Conservation (phyloP, 1,140 invertebrate genomes). For the Chrysopa pallens region DNA sequence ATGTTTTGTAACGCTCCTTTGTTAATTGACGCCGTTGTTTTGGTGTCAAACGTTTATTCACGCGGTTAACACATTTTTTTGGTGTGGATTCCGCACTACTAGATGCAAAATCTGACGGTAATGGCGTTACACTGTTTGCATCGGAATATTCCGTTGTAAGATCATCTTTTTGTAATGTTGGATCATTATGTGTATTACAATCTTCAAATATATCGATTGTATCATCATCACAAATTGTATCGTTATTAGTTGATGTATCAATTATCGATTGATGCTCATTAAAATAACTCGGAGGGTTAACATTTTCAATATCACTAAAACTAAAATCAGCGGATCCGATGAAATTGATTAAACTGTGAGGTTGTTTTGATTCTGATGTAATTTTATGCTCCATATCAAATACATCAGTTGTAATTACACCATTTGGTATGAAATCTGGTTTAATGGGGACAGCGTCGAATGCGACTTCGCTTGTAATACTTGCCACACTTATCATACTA, state of each 20-base stretch:
- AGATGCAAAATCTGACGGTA: conserved; percentile 28
- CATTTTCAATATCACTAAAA: conserved; percentile 39
- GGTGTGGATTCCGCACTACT: conserved; percentile 56
- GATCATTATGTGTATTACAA: conserved; percentile 28
- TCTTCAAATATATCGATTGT: conserved; percentile 33
- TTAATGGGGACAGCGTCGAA: conserved; percentile 21
- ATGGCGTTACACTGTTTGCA: conserved; percentile 25
- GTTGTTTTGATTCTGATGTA: conserved; percentile 24
- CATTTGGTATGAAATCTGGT: conserved; percentile 13
- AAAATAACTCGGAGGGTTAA: conserved; percentile 40
- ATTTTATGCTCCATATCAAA: conserved; percentile 1
- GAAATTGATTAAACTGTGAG: conserved; percentile 23
- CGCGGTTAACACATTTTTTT: conserved; percentile 32
- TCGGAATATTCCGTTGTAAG: conserved; percentile 16
- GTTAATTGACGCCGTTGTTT: conserved; percentile 52
- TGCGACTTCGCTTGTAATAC: conserved; percentile 58
- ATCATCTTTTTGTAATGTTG: conserved; percentile 7
- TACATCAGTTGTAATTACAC: conserved; percentile 5
- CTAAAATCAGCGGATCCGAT: conserved; percentile 23
- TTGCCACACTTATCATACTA: conserved; percentile 66
- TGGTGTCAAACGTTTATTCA: conserved; percentile 40
- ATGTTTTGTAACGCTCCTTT: conserved; percentile 61
- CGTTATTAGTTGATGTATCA: conserved; percentile 35
- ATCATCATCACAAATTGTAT: conserved; percentile 35
- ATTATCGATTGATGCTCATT: conserved; percentile 40